A percentile compares a stretch with the other conserved stretches of the same genome.
Evolutionary conservation across 2,888 invertebrate genomes (phyloP).

Genomic region (Caenorhabditis sinica): DNA sequence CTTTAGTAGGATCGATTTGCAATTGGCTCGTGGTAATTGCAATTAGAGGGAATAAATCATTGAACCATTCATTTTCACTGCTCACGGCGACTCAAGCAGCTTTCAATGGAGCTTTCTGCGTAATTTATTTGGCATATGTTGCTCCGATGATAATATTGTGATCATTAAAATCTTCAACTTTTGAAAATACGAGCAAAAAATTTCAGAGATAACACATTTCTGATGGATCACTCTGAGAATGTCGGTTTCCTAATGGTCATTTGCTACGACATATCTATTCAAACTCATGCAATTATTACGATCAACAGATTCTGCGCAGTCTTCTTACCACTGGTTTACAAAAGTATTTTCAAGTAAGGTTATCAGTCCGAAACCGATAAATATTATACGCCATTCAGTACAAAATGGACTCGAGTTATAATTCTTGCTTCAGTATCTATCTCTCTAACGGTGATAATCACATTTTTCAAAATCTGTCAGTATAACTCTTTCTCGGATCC

Average conservation of each 20-base stretch:
- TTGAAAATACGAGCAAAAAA: neutral
- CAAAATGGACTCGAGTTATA: neutral
- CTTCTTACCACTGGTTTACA: slow-evolving; percentile 33
- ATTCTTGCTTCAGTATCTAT: neutral
- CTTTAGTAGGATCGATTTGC: slow-evolving; percentile 23
- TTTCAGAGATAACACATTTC: no score
- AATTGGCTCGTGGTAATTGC: slow-evolving; percentile 39
- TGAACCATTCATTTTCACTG: slow-evolving; percentile 37
- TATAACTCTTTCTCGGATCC: no score
- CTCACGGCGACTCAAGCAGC: slow-evolving; percentile 35
- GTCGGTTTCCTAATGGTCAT: slow-evolving; percentile 4
- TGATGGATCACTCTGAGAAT: neutral
- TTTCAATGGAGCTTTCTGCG: slow-evolving; percentile 10
- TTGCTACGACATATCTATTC: slow-evolving; percentile 28
- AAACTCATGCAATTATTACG: slow-evolving; percentile 15
- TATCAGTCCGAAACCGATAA: no score
- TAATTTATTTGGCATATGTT: slow-evolving; percentile 21
- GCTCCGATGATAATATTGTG: slow-evolving; percentile 42
- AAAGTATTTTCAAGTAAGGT: no score
- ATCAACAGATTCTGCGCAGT: slow-evolving; percentile 45
- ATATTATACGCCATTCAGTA: no score
- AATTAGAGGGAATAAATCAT: neutral
- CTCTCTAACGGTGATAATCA: neutral
- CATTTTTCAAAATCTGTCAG: slow-evolving; percentile 30
- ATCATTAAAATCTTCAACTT: neutral